These are phyloP conservation scores for Stegastes partitus DNA, from an alignment of 2,113 vertebrate species.

Conservation along the genomic window DNA sequence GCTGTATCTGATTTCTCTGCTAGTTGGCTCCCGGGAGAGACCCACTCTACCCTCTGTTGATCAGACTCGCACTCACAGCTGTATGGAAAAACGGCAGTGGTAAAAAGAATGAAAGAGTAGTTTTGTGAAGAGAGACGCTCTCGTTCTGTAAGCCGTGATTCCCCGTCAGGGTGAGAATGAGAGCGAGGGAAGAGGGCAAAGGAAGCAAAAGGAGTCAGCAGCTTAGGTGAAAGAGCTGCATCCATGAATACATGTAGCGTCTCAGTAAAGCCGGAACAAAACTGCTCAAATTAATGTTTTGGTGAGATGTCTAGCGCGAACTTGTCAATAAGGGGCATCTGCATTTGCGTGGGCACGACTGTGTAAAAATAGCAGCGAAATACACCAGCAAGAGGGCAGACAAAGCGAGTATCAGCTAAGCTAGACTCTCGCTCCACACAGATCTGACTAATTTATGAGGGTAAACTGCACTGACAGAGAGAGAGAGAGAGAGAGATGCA, in stretches of 20 bases:
- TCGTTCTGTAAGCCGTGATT: constrained; percentile 83
- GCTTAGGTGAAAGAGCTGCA: constrained; percentile 29
- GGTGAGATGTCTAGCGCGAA: constrained; percentile 45
- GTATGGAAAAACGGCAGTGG: constrained; percentile 81
- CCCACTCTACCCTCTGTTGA: constrained; percentile 85
- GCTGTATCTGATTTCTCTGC: constrained; percentile 89
- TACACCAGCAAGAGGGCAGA: constrained; percentile 90
- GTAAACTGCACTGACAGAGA: constrained; percentile 89
- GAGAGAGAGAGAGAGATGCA: constrained; percentile 85
- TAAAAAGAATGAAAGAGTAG: constrained; percentile 81
- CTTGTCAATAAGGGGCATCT: neutral
- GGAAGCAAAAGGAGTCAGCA: constrained; percentile 42
- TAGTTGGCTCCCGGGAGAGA: constrained; percentile 93
- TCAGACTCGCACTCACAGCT: constrained; percentile 89
- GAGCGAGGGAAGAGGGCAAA: constrained; percentile 29
- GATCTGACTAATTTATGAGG: constrained; percentile 98
- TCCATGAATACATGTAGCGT: constrained; percentile 1
- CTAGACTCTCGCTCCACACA: constrained; percentile 90
- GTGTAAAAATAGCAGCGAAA: constrained; percentile 89
- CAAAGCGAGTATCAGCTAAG: constrained; percentile 91
- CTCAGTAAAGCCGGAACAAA: constrained; percentile 67
- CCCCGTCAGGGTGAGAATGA: constrained; percentile 40
- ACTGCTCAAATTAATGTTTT: constrained; percentile 32
- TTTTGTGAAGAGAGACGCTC: constrained; percentile 87
- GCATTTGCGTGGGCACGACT: constrained; percentile 69